Percentiles rank a stretch among this genome's conserved stretches.
These are phyloP conservation scores for Apotomis turbidana DNA, from an alignment of 2,888 invertebrate species.

Conservation along the genomic window DNA sequence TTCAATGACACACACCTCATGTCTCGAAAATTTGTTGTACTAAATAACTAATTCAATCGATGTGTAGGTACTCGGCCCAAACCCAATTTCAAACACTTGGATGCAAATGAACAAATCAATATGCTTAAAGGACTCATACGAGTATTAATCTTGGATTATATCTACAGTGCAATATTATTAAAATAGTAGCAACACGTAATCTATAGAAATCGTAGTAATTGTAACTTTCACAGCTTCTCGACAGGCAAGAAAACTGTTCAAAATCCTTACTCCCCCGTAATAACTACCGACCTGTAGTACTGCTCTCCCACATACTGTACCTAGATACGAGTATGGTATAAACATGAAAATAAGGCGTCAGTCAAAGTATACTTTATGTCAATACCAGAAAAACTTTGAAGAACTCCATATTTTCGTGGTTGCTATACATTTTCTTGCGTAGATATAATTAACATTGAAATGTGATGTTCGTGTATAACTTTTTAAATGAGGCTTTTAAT, in stretches of 20 bases:
- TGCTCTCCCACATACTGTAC: not conserved
- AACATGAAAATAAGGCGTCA: not conserved
- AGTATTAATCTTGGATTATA: not conserved
- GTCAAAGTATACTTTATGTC: not conserved
- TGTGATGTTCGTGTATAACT: slow-evolving; percentile 54
- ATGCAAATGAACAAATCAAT: not conserved
- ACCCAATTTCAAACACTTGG: not conserved
- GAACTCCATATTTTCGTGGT: not conserved
- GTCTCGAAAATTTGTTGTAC: not conserved
- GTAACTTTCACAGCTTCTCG: slow-evolving; percentile 12
- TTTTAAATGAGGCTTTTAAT: slow-evolving; percentile 60
- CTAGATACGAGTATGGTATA: not conserved
- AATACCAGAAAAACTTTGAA: not conserved
- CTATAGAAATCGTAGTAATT: slow-evolving; percentile 22
- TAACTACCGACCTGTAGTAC: slow-evolving; percentile 3
- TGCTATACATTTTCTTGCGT: slow-evolving; percentile 29
- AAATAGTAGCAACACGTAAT: slow-evolving; percentile 17
- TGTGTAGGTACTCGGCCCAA: not conserved
- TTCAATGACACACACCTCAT: not conserved
- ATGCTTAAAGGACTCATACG: not conserved
- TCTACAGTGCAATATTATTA: slow-evolving; percentile 6
- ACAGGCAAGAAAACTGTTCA: not conserved
- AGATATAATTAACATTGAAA: slow-evolving; percentile 41
- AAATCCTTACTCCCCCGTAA: not conserved
- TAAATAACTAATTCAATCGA: not conserved